Base-by-base conservation (phyloP, 2,797 vertebrate genomes). In the Heteromormyrus szaboi region DNA sequence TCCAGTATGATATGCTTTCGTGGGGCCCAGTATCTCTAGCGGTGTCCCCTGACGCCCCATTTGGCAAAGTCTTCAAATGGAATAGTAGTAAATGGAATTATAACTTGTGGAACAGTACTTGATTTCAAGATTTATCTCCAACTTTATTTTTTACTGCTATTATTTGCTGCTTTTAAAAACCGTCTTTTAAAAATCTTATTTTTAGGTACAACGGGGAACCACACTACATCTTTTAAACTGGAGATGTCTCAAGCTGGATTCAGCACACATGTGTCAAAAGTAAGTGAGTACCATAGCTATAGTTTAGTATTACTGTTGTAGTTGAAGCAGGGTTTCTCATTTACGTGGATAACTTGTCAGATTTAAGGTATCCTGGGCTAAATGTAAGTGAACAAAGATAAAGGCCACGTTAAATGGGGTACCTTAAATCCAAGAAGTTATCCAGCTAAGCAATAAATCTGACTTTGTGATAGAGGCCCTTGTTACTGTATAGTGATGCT, bases 171-270 rank as follows among this genome's bases (percentile, higher is more conserved):
- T 37, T 37, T 37, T 37, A 37, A 37, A 37, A 37, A 37, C 37
- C 37, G 3, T 37, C 50, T 53, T 12, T 46, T 50, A 4, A 46
- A 46, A 68, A 68, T 72, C 65, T 72, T 0, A 84, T 91, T 93
- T 91, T 90, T 81, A 99, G 98, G 97, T 89, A 99, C 98, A 17
- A 95, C 94, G 59, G 96, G 98, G 87, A 96, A 97, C 2, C 95
- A 94, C 89, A 97, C 98, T 1, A 96, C 97, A 0, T 98, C 97
- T 9, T 99, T 98, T 92, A 96, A 96, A 93, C 98, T 99, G 98
- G 98, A 99, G 94, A 99, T 99, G 98, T 98, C 98, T 89, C 98
- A 99, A 92, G 94, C 97, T 9, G 98, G 98, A 37, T 98, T 99
- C 91, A 99, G 98, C 89, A 97, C 96, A 86, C 98, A 99, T 90